These are phyloP conservation scores for Malurus melanocephalus DNA, from an alignment of 2,113 vertebrate species.

Conservation along the genomic window DNA sequence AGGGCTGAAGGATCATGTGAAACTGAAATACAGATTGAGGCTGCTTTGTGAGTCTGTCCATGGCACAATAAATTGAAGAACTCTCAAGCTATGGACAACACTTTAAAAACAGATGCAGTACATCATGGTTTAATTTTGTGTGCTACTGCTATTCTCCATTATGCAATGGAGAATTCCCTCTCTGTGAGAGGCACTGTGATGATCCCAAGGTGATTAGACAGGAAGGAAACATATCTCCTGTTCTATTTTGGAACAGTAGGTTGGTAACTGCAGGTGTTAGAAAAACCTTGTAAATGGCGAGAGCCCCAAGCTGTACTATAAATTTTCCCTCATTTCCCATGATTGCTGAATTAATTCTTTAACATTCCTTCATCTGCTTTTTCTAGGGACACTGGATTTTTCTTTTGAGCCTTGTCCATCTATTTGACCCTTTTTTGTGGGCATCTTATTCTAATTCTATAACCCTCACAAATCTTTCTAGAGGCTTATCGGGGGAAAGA, in stretches of 20 bases:
- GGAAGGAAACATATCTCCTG: not conserved
- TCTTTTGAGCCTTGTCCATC: not conserved
- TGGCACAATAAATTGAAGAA: not conserved
- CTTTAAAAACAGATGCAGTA: not conserved
- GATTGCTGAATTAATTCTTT: not conserved
- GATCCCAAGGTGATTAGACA: not conserved
- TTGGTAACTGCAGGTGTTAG: not conserved
- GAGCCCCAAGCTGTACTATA: not conserved
- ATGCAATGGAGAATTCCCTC: not conserved
- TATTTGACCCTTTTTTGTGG: not conserved
- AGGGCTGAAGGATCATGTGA: not conserved
- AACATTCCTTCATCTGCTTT: not conserved
- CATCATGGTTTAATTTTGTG: not conserved
- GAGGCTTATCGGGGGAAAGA: not conserved
- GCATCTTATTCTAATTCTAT: not conserved
- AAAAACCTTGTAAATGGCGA: not conserved
- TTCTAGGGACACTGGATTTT: not conserved
- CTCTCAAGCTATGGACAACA: not conserved
- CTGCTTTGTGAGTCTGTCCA: not conserved
- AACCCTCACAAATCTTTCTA: not conserved
- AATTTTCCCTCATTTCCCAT: not conserved
- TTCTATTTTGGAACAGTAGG: not conserved
- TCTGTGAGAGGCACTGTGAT: not conserved
- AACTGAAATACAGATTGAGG: not conserved
- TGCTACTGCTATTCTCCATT: not conserved